These are phyloP conservation scores for Gila orcuttii DNA, from an alignment of 2,113 vertebrate species.

Conservation along the genomic window DNA sequence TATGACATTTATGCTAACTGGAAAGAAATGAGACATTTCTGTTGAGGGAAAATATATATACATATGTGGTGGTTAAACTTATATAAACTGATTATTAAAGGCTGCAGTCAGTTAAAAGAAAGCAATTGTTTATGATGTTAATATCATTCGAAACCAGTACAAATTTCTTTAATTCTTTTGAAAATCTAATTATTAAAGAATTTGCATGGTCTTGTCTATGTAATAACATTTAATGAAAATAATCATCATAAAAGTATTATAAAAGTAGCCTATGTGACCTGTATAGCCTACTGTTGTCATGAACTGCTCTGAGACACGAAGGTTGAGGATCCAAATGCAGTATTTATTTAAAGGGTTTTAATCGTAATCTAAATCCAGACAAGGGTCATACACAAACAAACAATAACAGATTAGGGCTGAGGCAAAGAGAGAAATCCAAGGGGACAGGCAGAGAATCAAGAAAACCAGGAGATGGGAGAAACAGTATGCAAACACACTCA, in stretches of 20 bases:
- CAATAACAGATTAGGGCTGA: too few relatives aligned
- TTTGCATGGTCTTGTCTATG: background rate
- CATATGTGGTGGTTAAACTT: constrained; percentile 14
- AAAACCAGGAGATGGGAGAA: too few relatives aligned
- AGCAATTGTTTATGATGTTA: background rate
- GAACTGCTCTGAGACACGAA: too few relatives aligned
- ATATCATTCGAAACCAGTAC: background rate
- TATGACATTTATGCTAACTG: background rate
- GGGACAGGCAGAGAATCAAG: too few relatives aligned
- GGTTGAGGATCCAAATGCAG: too few relatives aligned
- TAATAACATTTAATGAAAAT: background rate
- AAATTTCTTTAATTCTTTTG: too few relatives aligned
- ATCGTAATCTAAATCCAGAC: too few relatives aligned
- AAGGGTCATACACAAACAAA: too few relatives aligned
- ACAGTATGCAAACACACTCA: too few relatives aligned
- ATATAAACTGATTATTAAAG: background rate
- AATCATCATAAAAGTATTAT: background rate
- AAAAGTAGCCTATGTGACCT: background rate
- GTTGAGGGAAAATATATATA: background rate
- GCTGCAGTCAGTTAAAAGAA: background rate
- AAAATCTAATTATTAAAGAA: background rate
- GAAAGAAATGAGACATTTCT: constrained; percentile 3
- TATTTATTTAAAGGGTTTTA: too few relatives aligned
- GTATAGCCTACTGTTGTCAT: background rate
- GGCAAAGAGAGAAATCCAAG: too few relatives aligned